Percentiles rank a stretch among this genome's conserved stretches.
Evolutionary conservation across 2,113 vertebrate species (phyloP).

Genomic region (Carlito syrichta): DNA sequence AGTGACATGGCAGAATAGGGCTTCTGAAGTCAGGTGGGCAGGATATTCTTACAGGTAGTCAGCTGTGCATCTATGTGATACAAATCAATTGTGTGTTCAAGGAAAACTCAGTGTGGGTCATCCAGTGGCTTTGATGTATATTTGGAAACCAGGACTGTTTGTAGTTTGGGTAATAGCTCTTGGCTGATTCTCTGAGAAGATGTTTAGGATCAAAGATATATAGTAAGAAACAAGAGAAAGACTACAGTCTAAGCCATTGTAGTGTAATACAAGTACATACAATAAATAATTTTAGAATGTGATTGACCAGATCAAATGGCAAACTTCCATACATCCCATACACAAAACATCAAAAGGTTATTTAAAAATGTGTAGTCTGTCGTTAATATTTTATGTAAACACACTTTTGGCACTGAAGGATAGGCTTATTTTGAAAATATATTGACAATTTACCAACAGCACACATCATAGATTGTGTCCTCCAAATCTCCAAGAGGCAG

Average conservation of each 20-base stretch:
- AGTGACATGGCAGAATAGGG: background rate
- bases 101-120: background rate
- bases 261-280: background rate
- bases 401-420: background rate
- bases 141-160: background rate
- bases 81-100: background rate
- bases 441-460: background rate
- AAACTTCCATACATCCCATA: background rate
- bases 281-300: background rate
- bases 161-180: background rate
- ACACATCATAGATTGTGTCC: background rate
- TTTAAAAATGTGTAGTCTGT: background rate
- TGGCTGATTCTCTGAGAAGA: background rate
- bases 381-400: background rate
- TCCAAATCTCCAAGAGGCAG: background rate
- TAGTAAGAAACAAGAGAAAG: background rate
- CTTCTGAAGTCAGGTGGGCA: background rate
- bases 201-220: background rate
- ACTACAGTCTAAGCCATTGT: background rate
- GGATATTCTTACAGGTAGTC: background rate
- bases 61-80: background rate
- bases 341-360: background rate
- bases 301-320: background rate
- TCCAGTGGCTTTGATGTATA: background rate
- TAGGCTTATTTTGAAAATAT: background rate